These are phyloP conservation scores for Lasius fuliginosus DNA, from an alignment of 2,888 invertebrate genomes.

Conservation along the genomic window DNA sequence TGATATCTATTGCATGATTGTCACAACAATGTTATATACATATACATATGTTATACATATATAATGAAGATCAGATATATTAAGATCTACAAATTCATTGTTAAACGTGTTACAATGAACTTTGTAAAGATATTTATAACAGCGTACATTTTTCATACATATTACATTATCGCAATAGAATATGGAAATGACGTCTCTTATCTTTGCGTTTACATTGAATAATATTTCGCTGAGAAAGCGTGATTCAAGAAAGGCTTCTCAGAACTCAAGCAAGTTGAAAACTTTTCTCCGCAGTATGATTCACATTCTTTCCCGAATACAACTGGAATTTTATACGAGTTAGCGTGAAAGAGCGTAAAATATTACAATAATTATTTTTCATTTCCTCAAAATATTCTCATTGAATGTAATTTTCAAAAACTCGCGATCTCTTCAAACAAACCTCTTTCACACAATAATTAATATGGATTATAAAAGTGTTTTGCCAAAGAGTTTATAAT, in stretches of 20 bases:
- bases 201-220: background rate
- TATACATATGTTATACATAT: no score
- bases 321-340: background rate
- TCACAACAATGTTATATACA: background rate
- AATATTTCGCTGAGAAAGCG: conserved; percentile 12
- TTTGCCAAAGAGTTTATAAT: background rate
- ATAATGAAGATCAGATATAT: background rate
- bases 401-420: background rate
- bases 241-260: conserved; percentile 36
- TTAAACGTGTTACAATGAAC: background rate
- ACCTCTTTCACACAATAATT: background rate
- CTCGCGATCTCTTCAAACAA: background rate
- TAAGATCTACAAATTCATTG: background rate
- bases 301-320: conserved; percentile 26
- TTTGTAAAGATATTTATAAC: background rate
- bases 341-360: background rate
- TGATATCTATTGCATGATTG: background rate
- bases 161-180: background rate
- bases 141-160: background rate
- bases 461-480: background rate
- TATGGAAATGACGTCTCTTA: background rate
- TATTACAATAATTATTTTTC: conserved; percentile 1
- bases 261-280: background rate
- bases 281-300: conserved; percentile 16
- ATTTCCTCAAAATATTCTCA: background rate